Percentiles rank a stretch among this genome's conserved stretches.
Evolutionary conservation across 2,797 vertebrate genomes (phyloP).

Genomic region (Dromococcyx pavoninus): DNA sequence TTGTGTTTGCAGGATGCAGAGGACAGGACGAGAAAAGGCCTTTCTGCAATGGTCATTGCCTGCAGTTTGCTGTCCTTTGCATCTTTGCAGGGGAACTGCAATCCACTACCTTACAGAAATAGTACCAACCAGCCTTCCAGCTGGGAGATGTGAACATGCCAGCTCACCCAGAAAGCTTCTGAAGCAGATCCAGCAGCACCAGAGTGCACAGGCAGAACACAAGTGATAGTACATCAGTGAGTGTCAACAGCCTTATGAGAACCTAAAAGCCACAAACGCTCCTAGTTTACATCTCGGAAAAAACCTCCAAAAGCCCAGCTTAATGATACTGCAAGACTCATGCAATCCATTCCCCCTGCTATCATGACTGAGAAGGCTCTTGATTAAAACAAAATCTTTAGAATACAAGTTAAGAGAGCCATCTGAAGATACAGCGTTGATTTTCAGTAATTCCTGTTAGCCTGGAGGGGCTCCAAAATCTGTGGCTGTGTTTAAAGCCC

Average conservation of each 20-base stretch:
- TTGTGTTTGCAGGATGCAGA: not conserved
- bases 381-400: constrained; percentile 26
- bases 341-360: not conserved
- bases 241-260: not conserved
- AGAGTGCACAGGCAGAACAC: not conserved
- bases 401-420: constrained; percentile 27
- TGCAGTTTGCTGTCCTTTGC: not conserved
- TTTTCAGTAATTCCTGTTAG: constrained; percentile 30
- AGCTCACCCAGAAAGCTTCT: not conserved
- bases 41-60: rapidly evolving
- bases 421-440: constrained; percentile 1
- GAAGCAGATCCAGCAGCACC: not conserved
- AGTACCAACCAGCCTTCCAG: not conserved
- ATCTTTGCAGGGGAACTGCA: not conserved
- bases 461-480: constrained; percentile 20
- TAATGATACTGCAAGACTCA: not conserved
- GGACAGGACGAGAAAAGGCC: not conserved
- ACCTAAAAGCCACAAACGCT: not conserved
- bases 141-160: not conserved
- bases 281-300: not conserved
- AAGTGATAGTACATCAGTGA: not conserved
- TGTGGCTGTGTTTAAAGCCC: not conserved
- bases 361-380: not conserved
- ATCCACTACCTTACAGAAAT: not conserved
- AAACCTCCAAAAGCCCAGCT: not conserved